A percentile compares a stretch with the other conserved stretches of the same genome.
These are phyloP conservation scores for Tilapia sparmanii DNA, from an alignment of 2,113 vertebrate species.

Conservation along the genomic window DNA sequence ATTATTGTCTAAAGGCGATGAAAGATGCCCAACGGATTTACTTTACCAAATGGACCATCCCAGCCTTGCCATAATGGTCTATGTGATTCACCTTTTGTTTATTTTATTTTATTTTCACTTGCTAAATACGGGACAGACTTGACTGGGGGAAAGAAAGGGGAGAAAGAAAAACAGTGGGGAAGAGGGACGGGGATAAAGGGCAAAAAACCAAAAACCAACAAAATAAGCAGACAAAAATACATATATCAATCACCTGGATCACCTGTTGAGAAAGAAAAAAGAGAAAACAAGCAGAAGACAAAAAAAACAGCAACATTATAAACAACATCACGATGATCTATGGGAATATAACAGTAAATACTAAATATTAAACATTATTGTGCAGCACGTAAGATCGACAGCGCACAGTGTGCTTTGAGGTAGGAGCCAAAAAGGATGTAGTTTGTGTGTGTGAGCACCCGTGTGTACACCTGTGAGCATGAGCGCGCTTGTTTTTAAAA, in stretches of 20 bases:
- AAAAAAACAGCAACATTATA: too few species aligned
- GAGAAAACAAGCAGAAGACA: too few species aligned
- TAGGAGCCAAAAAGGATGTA: too few species aligned
- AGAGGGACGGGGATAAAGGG: rapidly evolving
- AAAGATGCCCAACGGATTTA: neutral
- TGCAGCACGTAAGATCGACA: too few species aligned
- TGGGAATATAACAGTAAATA: too few species aligned
- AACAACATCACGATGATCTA: too few species aligned
- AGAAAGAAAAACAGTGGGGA: neutral
- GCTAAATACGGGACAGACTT: neutral
- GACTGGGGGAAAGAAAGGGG: neutral
- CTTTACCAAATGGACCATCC: rapidly evolving
- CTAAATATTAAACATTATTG: too few species aligned
- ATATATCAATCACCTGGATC: neutral
- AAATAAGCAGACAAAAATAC: neutral
- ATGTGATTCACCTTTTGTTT: neutral
- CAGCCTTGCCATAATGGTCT: neutral
- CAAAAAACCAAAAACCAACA: neutral
- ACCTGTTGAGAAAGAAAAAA: too few species aligned
- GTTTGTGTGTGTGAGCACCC: too few species aligned
- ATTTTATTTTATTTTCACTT: neutral
- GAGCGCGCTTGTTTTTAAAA: rapidly evolving
- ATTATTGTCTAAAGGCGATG: neutral
- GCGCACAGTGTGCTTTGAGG: too few species aligned
- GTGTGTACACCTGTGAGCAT: too few species aligned